Percentiles rank a stretch among this genome's conserved stretches.
Conservation (phyloP, 1,140 invertebrate species). For the Camponotus vicinus region DNA sequence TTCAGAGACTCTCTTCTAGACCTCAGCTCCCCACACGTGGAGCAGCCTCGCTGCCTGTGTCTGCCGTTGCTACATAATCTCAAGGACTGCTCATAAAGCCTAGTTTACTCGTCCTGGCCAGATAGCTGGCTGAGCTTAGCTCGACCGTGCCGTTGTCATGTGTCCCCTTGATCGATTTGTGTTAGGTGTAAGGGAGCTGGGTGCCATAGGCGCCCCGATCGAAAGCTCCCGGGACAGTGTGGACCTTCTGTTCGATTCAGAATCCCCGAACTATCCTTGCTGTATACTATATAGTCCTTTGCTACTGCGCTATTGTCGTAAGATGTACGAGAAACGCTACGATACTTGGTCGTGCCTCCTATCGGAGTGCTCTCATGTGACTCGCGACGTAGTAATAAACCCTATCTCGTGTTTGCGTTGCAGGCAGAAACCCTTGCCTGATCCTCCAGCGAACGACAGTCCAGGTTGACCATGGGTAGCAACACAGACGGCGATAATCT, state of each 20-base stretch:
- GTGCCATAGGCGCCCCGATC: slow-evolving; percentile 11
- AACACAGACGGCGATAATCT: slow-evolving; percentile 90
- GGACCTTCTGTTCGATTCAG: slow-evolving; percentile 40
- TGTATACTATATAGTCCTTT: slow-evolving; percentile 71
- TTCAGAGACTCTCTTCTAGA: slow-evolving; percentile 26
- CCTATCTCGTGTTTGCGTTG: slow-evolving; percentile 74
- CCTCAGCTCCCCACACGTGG: background rate
- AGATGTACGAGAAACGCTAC: slow-evolving; percentile 71
- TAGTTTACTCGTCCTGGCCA: slow-evolving; percentile 2
- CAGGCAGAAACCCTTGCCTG: slow-evolving; percentile 61
- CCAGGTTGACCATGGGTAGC: slow-evolving; percentile 72
- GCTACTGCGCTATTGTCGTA: slow-evolving; percentile 70
- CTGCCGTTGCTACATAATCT: slow-evolving; percentile 5
- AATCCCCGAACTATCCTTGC: slow-evolving; percentile 64
- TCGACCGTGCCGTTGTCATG: slow-evolving; percentile 11
- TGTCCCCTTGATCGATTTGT: slow-evolving; percentile 45
- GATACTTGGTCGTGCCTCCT: slow-evolving; percentile 67
- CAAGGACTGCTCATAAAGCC: slow-evolving; percentile 22
- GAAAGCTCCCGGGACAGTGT: slow-evolving; percentile 45
- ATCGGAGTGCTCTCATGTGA: slow-evolving; percentile 53
- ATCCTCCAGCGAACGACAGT: slow-evolving; percentile 30
- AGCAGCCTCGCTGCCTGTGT: slow-evolving; percentile 27
- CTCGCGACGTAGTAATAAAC: slow-evolving; percentile 65
- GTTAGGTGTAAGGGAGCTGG: slow-evolving; percentile 42
- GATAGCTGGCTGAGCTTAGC: background rate